These are phyloP conservation scores for Bettongia penicillata DNA, from an alignment of 2,113 vertebrate genomes.

Conservation along the genomic window DNA sequence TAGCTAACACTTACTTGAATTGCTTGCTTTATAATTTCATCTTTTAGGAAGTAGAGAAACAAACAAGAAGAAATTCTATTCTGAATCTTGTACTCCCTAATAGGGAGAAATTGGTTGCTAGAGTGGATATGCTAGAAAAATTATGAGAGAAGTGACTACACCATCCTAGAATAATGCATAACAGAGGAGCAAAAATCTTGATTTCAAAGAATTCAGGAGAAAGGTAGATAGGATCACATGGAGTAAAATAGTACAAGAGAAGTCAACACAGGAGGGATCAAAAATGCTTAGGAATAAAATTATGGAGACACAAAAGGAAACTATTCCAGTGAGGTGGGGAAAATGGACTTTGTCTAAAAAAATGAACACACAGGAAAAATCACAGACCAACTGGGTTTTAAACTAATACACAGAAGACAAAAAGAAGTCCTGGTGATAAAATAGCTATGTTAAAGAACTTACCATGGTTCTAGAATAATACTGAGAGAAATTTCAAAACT, in stretches of 20 bases:
- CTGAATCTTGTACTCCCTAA: neutral
- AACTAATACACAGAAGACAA: neutral
- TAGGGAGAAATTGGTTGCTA: neutral
- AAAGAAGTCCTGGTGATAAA: neutral
- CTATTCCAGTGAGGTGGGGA: neutral
- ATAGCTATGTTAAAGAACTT: too few species aligned
- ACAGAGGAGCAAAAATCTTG: neutral
- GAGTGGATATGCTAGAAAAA: neutral
- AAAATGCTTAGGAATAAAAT: neutral
- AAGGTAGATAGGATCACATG: neutral
- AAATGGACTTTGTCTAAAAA: neutral
- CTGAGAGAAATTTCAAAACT: neutral
- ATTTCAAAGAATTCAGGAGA: neutral
- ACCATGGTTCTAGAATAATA: neutral
- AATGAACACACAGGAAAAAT: neutral
- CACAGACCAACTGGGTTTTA: neutral
- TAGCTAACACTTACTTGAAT: neutral
- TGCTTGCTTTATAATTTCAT: neutral
- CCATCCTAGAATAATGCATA: neutral
- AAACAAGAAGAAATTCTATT: neutral
- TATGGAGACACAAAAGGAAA: neutral
- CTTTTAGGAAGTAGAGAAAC: neutral
- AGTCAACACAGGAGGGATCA: neutral
- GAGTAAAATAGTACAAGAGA: neutral
- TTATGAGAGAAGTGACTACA: neutral